Evolutionary conservation across 2,888 invertebrate species (phyloP), one percentile per base, ranked within the genome.

Genomic region (Cybosia mesomella): DNA sequence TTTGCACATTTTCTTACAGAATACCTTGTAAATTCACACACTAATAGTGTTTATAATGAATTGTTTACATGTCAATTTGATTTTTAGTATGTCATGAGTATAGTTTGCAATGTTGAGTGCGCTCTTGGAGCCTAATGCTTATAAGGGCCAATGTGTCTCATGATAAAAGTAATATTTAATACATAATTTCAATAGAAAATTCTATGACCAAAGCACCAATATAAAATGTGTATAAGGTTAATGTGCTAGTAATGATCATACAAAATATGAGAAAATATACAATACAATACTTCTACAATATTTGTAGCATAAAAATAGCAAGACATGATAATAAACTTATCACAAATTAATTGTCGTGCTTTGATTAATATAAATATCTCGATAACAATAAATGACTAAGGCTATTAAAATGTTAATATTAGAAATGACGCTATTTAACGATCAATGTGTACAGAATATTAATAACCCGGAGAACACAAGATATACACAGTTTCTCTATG

Each of bases 401-500:
- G 49, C 49, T 49, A n/a, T 49, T 68, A 21, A 22, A 49, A 67
- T 34, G 24, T 9, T 75, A 73, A 67, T 66, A 67, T 54, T 68
- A 75, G 73, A 53, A 64, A 75, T 80, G 74, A 79, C 77, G 72
- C 32, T 77, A 72, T 71, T 69, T 67, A 58, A 65, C 28, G 22
- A 55, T 55, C 32, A 61, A 58, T 58, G 57, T 60, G 22, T 55
- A 58, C 55, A 0, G 15, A 59, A 58, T 68, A 53, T 58, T 65
- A n/a, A 58, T 34, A 62, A 64, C 53, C 8, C 10, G 53, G 36
- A n/a, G 11, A 53, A 43, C 22, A 62, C n/a, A 58, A 55, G 58
- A 49, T 64, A 66, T 2, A 49, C 43, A 18, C 18, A 7, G n/a
- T 60, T 64, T 64, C 54, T 36, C 22, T 53, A n/a, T 11, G 43